Evolutionary conservation across 2,888 invertebrate species (phyloP).

Genomic region (Nomada fucata): DNA sequence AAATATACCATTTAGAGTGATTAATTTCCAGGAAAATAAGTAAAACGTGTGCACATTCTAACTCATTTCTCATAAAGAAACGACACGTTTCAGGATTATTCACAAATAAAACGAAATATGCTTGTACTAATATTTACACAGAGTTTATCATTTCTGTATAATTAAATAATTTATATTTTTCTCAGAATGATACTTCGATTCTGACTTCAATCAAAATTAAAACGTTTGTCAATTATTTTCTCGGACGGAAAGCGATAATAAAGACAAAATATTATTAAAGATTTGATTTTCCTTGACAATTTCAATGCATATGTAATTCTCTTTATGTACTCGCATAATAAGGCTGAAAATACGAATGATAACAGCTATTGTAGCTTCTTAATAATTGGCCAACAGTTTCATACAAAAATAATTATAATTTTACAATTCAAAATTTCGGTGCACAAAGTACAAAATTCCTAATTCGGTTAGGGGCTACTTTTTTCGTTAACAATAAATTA

Average conservation of each 20-base stretch:
- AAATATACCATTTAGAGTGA: constrained; percentile 24
- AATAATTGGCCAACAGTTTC: constrained; percentile 3
- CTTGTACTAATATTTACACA: constrained; percentile 52
- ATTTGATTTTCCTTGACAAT: constrained; percentile 25
- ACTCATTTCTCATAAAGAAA: constrained; percentile 1
- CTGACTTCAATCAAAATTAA: constrained; percentile 26
- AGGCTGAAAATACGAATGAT: not conserved
- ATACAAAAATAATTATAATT: constrained; percentile 38
- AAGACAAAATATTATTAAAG: constrained; percentile 27
- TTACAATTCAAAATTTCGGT: constrained; percentile 10
- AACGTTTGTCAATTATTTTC: constrained; percentile 20
- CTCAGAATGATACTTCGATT: constrained; percentile 15
- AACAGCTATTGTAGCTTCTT: not conserved
- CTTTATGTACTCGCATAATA: constrained; percentile 1
- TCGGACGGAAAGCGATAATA: constrained; percentile 48
- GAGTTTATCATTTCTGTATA: constrained; percentile 14
- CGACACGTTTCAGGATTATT: not conserved
- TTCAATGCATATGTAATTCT: not conserved
- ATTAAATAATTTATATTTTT: constrained; percentile 31
- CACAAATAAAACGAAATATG: constrained; percentile 30
- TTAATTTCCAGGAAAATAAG: constrained; percentile 38
- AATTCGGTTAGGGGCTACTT: constrained; percentile 31
- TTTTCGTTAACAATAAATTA: constrained; percentile 45
- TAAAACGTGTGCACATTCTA: constrained; percentile 36
- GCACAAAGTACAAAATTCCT: constrained; percentile 17